A percentile compares a stretch with the other conserved stretches of the same genome.
Conservation (phyloP, 2,888 invertebrate species). For the Caenorhabditis wallacei region DNA sequence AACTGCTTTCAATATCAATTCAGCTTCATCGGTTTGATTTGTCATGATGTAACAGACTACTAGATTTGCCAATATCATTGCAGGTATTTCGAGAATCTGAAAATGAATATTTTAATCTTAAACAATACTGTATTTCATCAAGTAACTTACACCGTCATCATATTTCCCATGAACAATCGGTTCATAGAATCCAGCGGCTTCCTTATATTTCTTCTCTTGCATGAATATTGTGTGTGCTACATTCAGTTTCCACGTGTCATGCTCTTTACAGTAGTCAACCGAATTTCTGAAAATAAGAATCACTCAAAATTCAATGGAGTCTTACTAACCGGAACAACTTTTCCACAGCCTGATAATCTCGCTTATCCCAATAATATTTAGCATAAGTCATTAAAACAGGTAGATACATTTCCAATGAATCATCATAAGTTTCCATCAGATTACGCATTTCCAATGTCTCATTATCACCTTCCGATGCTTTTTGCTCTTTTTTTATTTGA, state of each 20-base stretch:
- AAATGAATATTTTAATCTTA: not conserved
- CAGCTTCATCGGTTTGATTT: conserved; percentile 93
- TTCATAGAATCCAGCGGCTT: conserved; percentile 97
- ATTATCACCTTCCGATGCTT: not conserved
- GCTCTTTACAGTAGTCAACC: conserved; percentile 95
- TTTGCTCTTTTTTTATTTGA: conserved; percentile 50
- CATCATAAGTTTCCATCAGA: conserved; percentile 94
- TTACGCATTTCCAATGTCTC: conserved; percentile 84
- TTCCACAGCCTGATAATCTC: conserved; percentile 93
- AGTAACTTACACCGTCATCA: conserved; percentile 86
- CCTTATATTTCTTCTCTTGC: conserved; percentile 96
- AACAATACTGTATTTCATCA: no score
- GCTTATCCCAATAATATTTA: conserved; percentile 96
- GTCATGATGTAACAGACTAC: conserved; percentile 99
- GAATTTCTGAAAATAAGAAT: no score
- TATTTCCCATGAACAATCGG: conserved; percentile 96
- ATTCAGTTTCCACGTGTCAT: conserved; percentile 97
- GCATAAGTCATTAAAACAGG: conserved; percentile 99
- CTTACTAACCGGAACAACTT: no score
- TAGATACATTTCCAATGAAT: conserved; percentile 91
- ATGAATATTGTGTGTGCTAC: conserved; percentile 99
- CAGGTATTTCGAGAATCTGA: conserved; percentile 91
- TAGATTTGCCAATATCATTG: conserved; percentile 97
- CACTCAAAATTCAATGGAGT: no score
- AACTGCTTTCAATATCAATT: conserved; percentile 93